phyloP scores from a whole-genome alignment of 1,140 invertebrate genomes.

The Galleria mellonella region DNA sequence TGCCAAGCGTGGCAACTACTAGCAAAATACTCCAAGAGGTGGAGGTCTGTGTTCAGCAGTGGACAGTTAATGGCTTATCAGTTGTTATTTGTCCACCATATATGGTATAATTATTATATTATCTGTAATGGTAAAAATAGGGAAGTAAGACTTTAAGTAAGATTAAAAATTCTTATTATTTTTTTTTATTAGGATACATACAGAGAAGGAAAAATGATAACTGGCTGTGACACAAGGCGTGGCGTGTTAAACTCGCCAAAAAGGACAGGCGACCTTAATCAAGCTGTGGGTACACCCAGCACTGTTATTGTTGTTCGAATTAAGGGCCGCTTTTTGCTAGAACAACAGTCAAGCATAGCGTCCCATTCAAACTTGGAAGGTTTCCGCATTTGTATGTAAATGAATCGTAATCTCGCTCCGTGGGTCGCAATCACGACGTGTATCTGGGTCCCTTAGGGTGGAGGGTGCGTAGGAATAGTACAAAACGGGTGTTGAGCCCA shows the following conservation, averaged over 20 bases:
- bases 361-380: slow-evolving; percentile 54
- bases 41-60: too few species aligned
- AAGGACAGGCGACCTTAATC: slow-evolving; percentile 26
- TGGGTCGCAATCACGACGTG: slow-evolving; percentile 39
- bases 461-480: slow-evolving; percentile 6
- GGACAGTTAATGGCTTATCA: too few species aligned
- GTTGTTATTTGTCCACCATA: too few species aligned
- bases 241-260: slow-evolving; percentile 1
- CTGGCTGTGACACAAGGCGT: slow-evolving; percentile 32
- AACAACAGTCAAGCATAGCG: slow-evolving; percentile 44
- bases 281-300: slow-evolving; percentile 15
- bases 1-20: too few species aligned
- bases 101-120: too few species aligned
- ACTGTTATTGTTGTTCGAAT: slow-evolving; percentile 64
- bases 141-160: too few species aligned
- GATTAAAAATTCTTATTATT: too few species aligned
- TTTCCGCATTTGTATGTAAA: slow-evolving; percentile 65
- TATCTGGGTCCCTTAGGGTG: slow-evolving; percentile 12
- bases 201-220: slow-evolving; percentile 16
- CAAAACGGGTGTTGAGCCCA: slow-evolving; percentile 16
- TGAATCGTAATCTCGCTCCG: slow-evolving; percentile 53
- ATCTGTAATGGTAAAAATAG: too few species aligned
- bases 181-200: too few species aligned
- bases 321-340: slow-evolving; percentile 62
- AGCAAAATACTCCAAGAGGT: too few species aligned